These are phyloP conservation scores for Sinocyclocheilus grahami DNA, from an alignment of 2,113 vertebrate genomes.

Conservation along the genomic window DNA sequence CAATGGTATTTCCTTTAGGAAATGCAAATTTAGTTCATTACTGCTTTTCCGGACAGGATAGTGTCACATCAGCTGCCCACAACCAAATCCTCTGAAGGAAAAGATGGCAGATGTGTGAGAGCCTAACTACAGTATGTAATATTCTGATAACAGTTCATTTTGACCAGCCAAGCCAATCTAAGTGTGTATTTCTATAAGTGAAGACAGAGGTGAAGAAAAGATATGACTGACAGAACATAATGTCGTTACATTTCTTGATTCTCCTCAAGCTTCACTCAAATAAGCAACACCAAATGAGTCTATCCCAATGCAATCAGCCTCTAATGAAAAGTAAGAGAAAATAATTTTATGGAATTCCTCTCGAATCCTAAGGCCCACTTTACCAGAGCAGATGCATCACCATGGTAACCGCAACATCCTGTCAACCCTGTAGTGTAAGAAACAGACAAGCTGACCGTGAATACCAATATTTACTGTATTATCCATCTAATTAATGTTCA, in stretches of 20 bases:
- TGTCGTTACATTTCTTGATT: conserved; percentile 4
- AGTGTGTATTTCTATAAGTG: neutral
- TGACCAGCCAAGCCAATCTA: neutral
- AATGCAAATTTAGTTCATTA: neutral
- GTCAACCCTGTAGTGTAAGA: neutral
- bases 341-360: conserved; percentile 12
- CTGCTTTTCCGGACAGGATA: neutral
- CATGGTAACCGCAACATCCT: conserved; percentile 50
- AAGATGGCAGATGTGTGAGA: neutral
- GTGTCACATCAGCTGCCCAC: neutral
- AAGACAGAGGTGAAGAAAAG: neutral
- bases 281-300: neutral
- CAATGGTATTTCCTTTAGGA: too few species aligned
- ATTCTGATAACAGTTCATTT: neutral
- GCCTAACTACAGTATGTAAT: neutral
- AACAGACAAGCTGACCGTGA: conserved; percentile 37
- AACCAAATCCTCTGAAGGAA: neutral
- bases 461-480: conserved; percentile 14
- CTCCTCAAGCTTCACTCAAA: neutral
- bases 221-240: neutral
- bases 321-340: conserved; percentile 26
- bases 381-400: conserved; percentile 22
- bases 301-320: conserved; percentile 9
- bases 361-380: neutral
- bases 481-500: neutral